Percentiles rank a stretch among this genome's conserved stretches.
phyloP scores from a whole-genome alignment of 2,113 vertebrate species.

The Phycodurus eques region DNA sequence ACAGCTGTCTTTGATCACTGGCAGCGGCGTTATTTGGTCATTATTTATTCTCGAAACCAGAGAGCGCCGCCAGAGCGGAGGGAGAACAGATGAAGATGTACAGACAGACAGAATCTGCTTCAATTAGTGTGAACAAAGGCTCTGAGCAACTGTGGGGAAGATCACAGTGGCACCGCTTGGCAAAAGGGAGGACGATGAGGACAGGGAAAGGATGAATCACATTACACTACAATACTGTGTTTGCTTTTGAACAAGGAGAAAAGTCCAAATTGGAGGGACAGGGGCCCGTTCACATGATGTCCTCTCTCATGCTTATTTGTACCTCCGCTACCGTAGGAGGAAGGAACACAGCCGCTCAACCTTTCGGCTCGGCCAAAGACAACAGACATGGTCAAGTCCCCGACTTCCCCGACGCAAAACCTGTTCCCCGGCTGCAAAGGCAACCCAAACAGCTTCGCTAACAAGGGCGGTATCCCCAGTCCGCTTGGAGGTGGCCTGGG shows the following conservation, averaged over 20 bases:
- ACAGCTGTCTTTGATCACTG: conserved; percentile 74
- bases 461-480: conserved; percentile 89
- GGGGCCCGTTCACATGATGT: conserved; percentile 77
- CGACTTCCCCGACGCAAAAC: conserved; percentile 90
- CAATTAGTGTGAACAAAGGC: conserved; percentile 95
- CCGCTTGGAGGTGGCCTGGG: conserved; percentile 82
- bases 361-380: conserved; percentile 96
- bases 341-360: conserved; percentile 96
- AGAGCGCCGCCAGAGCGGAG: conserved; percentile 64
- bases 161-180: conserved; percentile 83
- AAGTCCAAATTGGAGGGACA: conserved; percentile 38
- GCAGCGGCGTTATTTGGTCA: conserved; percentile 67
- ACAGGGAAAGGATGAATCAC: conserved; percentile 53
- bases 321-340: conserved; percentile 81
- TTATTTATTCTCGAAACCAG: conserved; percentile 72
- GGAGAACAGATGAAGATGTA: conserved; percentile 93
- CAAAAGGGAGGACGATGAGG: conserved; percentile 78
- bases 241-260: conserved; percentile 47
- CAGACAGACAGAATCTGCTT: conserved; percentile 92
- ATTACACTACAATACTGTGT: conserved; percentile 38
- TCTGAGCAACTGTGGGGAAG: conserved; percentile 85
- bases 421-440: conserved; percentile 89
- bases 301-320: conserved; percentile 50
- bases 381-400: conserved; percentile 88
- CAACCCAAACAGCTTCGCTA: conserved; percentile 83